Evolutionary conservation across 2,888 invertebrate species (phyloP).

Genomic region (Hemistola chrysoprasaria): DNA sequence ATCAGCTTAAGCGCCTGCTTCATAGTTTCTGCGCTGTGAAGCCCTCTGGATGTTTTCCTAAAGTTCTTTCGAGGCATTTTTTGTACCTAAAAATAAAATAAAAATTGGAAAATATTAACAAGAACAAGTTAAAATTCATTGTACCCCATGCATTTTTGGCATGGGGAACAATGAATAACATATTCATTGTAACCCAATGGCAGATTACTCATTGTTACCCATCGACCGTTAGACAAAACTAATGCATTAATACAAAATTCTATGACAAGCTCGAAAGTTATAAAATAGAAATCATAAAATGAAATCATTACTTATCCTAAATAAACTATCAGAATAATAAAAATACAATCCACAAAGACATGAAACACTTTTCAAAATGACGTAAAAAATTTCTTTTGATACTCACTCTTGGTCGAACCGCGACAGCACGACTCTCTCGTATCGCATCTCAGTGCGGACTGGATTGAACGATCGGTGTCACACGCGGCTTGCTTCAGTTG

Average conservation of each 20-base stretch:
- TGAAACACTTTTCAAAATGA: neutral
- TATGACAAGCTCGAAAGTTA: too few species aligned
- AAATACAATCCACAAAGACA: too few species aligned
- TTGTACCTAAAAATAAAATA: conserved; percentile 5
- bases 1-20: conserved; percentile 8
- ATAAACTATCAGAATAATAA: neutral
- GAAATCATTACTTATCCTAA: too few species aligned
- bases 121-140: neutral
- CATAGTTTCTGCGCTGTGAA: conserved; percentile 5
- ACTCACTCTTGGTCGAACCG: too few species aligned
- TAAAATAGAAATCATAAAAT: too few species aligned
- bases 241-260: neutral
- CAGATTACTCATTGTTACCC: neutral
- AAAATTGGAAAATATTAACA: too few species aligned
- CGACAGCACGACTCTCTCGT: too few species aligned
- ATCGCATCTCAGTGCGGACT: too few species aligned
- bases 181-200: neutral
- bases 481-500: neutral
- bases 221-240: neutral
- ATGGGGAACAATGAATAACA: neutral
- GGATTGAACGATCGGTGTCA: neutral
- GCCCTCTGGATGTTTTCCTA: conserved; percentile 8
- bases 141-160: neutral
- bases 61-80: conserved; percentile 3
- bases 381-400: conserved; percentile 3